Evolutionary conservation across 2,888 invertebrate genomes (phyloP), one percentile per base, ranked within the genome.

Genomic region (Eupithecia abbreviata): DNA sequence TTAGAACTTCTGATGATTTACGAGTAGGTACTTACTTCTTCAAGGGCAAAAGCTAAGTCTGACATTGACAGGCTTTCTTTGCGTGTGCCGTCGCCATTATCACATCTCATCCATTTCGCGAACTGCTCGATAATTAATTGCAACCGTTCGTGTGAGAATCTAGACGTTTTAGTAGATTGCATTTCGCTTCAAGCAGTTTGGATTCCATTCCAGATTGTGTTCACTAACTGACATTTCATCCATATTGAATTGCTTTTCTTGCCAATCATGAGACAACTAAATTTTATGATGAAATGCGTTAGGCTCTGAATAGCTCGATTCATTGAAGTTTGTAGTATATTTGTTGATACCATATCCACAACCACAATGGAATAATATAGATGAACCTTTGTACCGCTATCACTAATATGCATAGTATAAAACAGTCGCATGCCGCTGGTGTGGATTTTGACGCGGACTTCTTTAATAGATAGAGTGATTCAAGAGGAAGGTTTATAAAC

Each of bases 211-310:
- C 12, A 62, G 62, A 62, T 30, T 62, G 62, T 62, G 30, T 62
- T 30, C 18, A 18, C 30, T 30, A 30, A 10, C 62, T 30, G 30
- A 58, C 72, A 49, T 15, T 62, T 3, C 51, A 72, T 67, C 66
- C 42, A 72, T 58, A n/a, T 62, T 71, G 47, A 68, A 71, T 49
- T 75, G 55, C 6, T 72, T 72, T 76, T 30, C 12, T 62, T 62
- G 62, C 10, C 18, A 30, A 30, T 62, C 7, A 10, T 10, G 10
- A 55, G n/a, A 58, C 58, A 6, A 18, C 18, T 58, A 18, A 58
- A 58, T 58, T 58, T 10, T 10, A 18, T 58, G 18, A 18, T 58
- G 18, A n/a, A n/a, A 55, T 55, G 55, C 3, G 18, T 58, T 58
- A n/a, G 18, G 3, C 6, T 49, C 15, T 49, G 49, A 51, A 51